phyloP scores from a whole-genome alignment of 2,888 invertebrate genomes.

The Cryptus armator region DNA sequence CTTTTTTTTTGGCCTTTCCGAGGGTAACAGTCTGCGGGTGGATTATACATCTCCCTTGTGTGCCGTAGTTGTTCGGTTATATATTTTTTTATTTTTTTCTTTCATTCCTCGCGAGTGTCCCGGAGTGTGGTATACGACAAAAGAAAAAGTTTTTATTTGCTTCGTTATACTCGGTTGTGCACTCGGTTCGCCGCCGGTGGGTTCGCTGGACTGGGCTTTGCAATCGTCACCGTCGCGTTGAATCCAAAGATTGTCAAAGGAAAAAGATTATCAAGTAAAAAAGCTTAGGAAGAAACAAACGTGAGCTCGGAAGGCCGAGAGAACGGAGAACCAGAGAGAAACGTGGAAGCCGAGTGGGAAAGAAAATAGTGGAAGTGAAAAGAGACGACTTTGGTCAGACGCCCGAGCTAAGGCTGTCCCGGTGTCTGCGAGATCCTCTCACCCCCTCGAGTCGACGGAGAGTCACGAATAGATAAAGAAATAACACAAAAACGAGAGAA shows the following conservation, averaged over 20 bases:
- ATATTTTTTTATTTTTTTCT: background rate
- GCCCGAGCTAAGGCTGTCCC: background rate
- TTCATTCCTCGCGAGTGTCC: slow-evolving; percentile 36
- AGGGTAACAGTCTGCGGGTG: background rate
- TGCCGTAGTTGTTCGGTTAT: slow-evolving; percentile 15
- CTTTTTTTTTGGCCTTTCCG: background rate
- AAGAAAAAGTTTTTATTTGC: slow-evolving; percentile 27
- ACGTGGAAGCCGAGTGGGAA: background rate
- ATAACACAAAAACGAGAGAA: background rate
- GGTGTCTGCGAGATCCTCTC: background rate
- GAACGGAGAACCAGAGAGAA: background rate
- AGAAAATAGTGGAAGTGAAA: slow-evolving; percentile 31
- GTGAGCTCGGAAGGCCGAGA: background rate
- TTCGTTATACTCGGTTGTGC: slow-evolving; percentile 32
- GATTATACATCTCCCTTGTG: slow-evolving; percentile 8
- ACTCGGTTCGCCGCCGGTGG: background rate
- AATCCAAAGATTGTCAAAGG: slow-evolving; percentile 6
- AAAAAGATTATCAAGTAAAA: background rate
- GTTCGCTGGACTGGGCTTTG: slow-evolving; percentile 7
- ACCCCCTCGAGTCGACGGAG: background rate
- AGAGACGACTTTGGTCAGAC: slow-evolving; percentile 27
- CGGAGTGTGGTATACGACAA: slow-evolving; percentile 17
- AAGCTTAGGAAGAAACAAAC: background rate
- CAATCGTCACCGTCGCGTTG: background rate
- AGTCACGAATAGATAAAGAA: background rate